Conservation (phyloP, 2,797 vertebrate genomes). For the Melanotaenia pygmaea region DNA sequence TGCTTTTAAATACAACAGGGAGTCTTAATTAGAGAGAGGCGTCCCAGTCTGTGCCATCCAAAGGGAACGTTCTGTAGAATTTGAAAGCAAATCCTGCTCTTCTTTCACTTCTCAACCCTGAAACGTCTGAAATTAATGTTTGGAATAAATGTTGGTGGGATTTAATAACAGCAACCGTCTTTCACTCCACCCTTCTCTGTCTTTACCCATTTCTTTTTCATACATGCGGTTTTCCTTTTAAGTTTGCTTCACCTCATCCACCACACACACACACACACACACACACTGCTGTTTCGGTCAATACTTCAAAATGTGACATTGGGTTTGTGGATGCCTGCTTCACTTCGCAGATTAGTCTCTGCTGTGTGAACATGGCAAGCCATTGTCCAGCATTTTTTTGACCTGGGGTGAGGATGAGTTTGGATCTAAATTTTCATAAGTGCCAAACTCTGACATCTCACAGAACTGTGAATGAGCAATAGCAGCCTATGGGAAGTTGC, state of each 20-base stretch:
- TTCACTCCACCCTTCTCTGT: not conserved
- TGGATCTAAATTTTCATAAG: slow-evolving; percentile 71
- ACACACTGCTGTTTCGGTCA: slow-evolving; percentile 13
- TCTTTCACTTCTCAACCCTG: slow-evolving; percentile 69
- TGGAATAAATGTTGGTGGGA: slow-evolving; percentile 67
- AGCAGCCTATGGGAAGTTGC: slow-evolving; percentile 54
- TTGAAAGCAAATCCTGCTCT: slow-evolving; percentile 79
- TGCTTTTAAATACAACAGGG: slow-evolving; percentile 77
- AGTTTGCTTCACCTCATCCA: not conserved
- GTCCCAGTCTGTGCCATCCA: slow-evolving; percentile 60
- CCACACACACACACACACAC: slow-evolving; percentile 5
- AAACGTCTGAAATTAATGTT: slow-evolving; percentile 76
- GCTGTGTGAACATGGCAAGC: slow-evolving; percentile 59
- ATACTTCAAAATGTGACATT: slow-evolving; percentile 45
- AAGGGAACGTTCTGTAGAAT: slow-evolving; percentile 70
- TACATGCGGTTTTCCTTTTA: slow-evolving; percentile 14
- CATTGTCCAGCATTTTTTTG: slow-evolving; percentile 60
- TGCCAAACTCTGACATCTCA: slow-evolving; percentile 64
- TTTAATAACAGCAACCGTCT: slow-evolving; percentile 62
- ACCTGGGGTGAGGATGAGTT: slow-evolving; percentile 69
- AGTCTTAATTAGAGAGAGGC: slow-evolving; percentile 76
- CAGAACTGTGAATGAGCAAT: slow-evolving; percentile 66
- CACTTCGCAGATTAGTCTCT: slow-evolving; percentile 62
- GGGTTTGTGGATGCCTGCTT: slow-evolving; percentile 46
- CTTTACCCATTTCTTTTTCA: slow-evolving; percentile 12